phyloP scores from a whole-genome alignment of 2,113 vertebrate species.

The Saccopteryx bilineata region DNA sequence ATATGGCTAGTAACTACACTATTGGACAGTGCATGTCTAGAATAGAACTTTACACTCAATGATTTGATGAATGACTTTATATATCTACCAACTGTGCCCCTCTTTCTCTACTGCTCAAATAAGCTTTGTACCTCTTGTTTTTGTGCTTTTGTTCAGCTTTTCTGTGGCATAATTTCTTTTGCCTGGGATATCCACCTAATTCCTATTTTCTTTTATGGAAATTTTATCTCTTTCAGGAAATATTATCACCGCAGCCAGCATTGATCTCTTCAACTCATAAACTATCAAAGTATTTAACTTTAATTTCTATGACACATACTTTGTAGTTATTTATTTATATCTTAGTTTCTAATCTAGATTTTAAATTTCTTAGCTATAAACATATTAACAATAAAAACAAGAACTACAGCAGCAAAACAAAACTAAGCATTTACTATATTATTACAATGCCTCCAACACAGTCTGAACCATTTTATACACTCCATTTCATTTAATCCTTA shows the following conservation, averaged over 20 bases:
- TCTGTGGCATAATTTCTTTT: not conserved
- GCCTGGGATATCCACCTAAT: not conserved
- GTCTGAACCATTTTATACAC: not conserved
- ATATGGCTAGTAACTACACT: not conserved
- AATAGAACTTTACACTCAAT: not conserved
- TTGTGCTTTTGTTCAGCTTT: not conserved
- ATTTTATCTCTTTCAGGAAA: conserved; percentile 6
- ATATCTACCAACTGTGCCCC: not conserved
- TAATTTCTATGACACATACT: conserved; percentile 20
- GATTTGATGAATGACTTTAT: not conserved
- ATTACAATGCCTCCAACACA: not conserved
- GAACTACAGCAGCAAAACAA: not conserved
- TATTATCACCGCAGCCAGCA: not conserved
- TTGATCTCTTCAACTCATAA: not conserved
- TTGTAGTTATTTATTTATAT: not conserved
- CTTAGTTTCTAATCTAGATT: conserved; percentile 1
- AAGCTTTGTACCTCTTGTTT: not conserved
- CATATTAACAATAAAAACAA: conserved; percentile 5
- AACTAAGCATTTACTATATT: not conserved
- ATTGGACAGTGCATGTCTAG: not conserved
- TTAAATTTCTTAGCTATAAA: conserved; percentile 26
- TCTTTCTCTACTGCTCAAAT: not conserved
- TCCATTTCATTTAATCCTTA: not conserved
- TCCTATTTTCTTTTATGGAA: not conserved
- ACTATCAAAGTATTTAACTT: not conserved